These are phyloP conservation scores for Horisme vitalbata DNA, from an alignment of 2,888 invertebrate species.

Conservation along the genomic window DNA sequence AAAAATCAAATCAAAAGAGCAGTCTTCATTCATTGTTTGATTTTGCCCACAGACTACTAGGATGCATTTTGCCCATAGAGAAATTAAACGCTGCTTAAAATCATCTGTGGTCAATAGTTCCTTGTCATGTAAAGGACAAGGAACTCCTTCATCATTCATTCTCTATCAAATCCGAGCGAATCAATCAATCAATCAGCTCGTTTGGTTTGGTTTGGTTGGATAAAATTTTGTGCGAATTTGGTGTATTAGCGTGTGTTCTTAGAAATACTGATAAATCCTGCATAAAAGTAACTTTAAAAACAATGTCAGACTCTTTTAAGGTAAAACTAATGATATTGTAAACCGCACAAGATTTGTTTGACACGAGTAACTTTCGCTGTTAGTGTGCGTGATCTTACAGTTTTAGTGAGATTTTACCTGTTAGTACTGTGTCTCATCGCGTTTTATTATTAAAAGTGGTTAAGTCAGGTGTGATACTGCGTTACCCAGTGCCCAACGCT, in stretches of 20 bases:
- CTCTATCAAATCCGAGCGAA: no score
- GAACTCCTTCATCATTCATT: no score
- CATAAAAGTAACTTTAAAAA: slow-evolving; percentile 40
- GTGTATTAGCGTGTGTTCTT: slow-evolving; percentile 39
- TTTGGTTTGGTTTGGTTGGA: slow-evolving; percentile 29
- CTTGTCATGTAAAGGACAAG: no score
- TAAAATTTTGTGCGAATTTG: slow-evolving; percentile 35
- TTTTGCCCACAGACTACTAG: no score
- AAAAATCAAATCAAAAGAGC: no score
- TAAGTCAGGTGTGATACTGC: slow-evolving; percentile 23
- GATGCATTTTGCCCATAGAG: no score
- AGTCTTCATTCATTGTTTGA: no score
- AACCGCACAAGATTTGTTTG: slow-evolving; percentile 44
- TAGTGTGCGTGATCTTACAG: slow-evolving; percentile 60
- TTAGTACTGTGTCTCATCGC: slow-evolving; percentile 23
- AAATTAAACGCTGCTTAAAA: no score
- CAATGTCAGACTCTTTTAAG: slow-evolving; percentile 78
- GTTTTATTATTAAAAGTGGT: slow-evolving; percentile 20
- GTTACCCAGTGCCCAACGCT: slow-evolving; percentile 24
- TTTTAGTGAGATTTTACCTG: slow-evolving; percentile 36
- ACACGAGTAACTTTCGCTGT: slow-evolving; percentile 57
- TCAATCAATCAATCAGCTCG: no score
- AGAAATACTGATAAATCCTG: no score
- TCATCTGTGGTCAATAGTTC: no score
- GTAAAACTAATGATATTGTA: slow-evolving; percentile 47